phyloP scores from a whole-genome alignment of 2,888 invertebrate genomes.

The Brenthis daphne region DNA sequence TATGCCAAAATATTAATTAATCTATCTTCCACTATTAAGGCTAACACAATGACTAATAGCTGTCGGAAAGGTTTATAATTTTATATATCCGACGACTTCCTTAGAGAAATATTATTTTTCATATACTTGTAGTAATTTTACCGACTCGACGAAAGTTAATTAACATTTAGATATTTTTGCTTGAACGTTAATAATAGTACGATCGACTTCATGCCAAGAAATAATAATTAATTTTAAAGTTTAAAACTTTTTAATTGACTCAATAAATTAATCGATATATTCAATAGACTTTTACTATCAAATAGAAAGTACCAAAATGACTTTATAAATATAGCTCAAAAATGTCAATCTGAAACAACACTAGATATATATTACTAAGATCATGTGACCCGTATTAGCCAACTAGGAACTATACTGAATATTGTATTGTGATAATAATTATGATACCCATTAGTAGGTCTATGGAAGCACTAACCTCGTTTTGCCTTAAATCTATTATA shows the following conservation, averaged over 20 bases:
- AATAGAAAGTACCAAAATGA: slow-evolving; percentile 12
- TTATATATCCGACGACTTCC: neutral
- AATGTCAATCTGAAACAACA: neutral
- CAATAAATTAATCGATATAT: too few relatives aligned
- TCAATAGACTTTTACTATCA: slow-evolving; percentile 1
- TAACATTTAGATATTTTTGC: too few relatives aligned
- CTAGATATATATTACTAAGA: neutral
- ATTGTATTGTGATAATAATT: slow-evolving; percentile 24
- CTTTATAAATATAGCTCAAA: neutral
- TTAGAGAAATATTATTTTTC: too few relatives aligned
- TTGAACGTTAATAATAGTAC: too few relatives aligned
- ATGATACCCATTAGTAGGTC: too few relatives aligned
- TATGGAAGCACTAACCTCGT: neutral
- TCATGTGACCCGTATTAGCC: neutral
- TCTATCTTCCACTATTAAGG: slow-evolving; percentile 17
- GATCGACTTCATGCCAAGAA: too few relatives aligned
- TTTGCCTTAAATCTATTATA: neutral
- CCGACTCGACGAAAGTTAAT: too few relatives aligned
- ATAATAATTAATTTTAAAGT: too few relatives aligned
- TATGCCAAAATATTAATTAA: slow-evolving; percentile 18
- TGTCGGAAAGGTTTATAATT: neutral
- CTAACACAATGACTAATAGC: neutral
- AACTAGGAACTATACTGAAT: slow-evolving; percentile 19
- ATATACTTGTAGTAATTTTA: too few relatives aligned
- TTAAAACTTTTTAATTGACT: too few relatives aligned